Percentiles rank a stretch among this genome's conserved stretches.
These are phyloP conservation scores for Whitmania pigra DNA, from an alignment of 1,140 invertebrate genomes.

Conservation along the genomic window DNA sequence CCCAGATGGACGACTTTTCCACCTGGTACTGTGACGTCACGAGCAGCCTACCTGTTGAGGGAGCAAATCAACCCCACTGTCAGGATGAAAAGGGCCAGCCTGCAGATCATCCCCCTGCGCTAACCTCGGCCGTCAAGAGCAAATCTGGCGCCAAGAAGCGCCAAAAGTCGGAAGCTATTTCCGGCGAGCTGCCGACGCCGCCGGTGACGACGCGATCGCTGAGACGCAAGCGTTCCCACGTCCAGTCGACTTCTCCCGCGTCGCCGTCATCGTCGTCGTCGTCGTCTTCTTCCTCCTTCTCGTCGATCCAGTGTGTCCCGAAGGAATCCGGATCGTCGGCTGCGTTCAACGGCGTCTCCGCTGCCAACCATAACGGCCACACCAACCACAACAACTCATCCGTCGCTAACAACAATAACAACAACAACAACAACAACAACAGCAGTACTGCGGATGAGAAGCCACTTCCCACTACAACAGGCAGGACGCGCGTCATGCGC, in stretches of 20 bases:
- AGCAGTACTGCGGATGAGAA: background rate
- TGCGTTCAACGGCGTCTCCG: background rate
- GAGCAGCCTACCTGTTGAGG: background rate
- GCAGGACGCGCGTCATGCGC: background rate
- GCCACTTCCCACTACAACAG: background rate
- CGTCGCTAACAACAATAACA: background rate
- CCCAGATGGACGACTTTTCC: background rate
- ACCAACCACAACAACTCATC: background rate
- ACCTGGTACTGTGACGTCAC: conserved; percentile 7
- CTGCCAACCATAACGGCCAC: background rate
- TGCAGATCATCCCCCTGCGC: background rate
- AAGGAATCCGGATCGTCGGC: background rate
- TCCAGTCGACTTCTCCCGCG: background rate
- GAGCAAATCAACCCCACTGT: background rate
- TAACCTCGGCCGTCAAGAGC: background rate
- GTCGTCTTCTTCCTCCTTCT: background rate
- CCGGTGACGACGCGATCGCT: background rate
- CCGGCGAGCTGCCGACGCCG: background rate
- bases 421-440: conserved; percentile 6
- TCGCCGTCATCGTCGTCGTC: background rate
- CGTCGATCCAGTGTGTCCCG: background rate
- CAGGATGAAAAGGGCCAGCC: background rate
- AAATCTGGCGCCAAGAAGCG: background rate
- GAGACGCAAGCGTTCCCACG: conserved; percentile 4
- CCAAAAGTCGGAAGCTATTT: background rate